phyloP scores from a whole-genome alignment of 2,113 vertebrate species.

The Labeo catla region DNA sequence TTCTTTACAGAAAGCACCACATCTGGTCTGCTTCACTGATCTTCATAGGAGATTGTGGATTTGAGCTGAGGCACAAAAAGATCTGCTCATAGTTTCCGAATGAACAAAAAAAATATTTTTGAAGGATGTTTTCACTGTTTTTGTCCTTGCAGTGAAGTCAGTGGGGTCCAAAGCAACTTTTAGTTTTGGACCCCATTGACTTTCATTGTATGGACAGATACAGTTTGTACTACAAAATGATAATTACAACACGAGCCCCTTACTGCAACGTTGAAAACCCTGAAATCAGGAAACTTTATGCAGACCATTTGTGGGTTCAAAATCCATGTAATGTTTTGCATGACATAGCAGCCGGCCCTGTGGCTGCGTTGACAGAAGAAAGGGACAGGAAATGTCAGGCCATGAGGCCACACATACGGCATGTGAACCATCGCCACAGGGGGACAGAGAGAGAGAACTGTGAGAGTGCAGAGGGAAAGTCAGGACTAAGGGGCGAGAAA shows the following conservation, averaged over 20 bases:
- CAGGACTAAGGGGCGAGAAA: not conserved
- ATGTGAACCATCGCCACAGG: constrained; percentile 48
- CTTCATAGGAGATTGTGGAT: constrained; percentile 11
- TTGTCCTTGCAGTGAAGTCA: not conserved
- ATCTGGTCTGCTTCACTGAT: constrained; percentile 17
- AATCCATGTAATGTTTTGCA: constrained; percentile 7
- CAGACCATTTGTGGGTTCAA: not conserved
- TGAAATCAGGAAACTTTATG: not conserved
- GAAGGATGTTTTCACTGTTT: not conserved
- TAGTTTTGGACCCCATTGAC: not conserved
- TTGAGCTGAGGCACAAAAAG: not conserved
- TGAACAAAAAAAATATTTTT: not conserved
- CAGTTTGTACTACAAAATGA: not conserved
- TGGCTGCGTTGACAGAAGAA: not conserved
- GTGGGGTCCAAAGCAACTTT: not conserved
- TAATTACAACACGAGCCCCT: not conserved
- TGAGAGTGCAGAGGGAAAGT: constrained; percentile 23
- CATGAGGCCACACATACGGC: constrained; percentile 47
- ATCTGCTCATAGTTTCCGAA: not conserved
- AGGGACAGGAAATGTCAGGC: constrained; percentile 30
- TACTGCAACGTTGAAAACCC: not conserved
- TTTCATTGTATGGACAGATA: not conserved
- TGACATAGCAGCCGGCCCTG: not conserved
- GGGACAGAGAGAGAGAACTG: constrained; percentile 10
- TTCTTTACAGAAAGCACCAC: not conserved